Percentiles rank a stretch among this genome's conserved stretches.
Conservation (phyloP, 2,888 invertebrate species). For the Digitonthophagus gazella region DNA sequence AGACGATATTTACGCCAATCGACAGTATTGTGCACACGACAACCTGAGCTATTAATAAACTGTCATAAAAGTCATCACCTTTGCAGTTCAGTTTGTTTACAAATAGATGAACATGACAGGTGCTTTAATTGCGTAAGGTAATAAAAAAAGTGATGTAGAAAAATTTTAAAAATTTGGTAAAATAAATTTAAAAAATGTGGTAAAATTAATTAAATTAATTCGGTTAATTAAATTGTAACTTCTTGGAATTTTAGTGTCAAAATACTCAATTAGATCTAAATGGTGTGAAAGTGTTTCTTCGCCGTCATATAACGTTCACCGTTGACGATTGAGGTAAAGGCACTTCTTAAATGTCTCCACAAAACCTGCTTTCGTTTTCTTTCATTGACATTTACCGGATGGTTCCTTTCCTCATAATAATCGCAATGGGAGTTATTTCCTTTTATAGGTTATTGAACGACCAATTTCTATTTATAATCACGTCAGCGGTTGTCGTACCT, state of each 20-base stretch:
- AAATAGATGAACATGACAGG: neutral
- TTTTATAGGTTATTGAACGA: neutral
- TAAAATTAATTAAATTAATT: no score
- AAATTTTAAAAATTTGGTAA: no score
- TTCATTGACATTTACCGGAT: neutral
- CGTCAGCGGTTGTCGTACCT: neutral
- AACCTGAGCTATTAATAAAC: slow-evolving; percentile 8
- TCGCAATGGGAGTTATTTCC: neutral
- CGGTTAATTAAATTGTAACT: neutral
- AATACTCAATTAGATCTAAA: no score
- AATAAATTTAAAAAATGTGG: no score
- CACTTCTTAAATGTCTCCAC: neutral
- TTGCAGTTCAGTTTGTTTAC: neutral
- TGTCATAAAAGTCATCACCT: neutral
- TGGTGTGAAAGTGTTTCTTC: neutral
- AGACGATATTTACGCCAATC: slow-evolving; percentile 10
- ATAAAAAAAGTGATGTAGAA: no score
- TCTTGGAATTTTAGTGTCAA: neutral
- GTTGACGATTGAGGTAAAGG: neutral
- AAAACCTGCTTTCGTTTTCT: neutral
- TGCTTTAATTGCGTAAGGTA: no score
- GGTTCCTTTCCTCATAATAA: neutral
- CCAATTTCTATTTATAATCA: neutral
- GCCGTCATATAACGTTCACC: neutral
- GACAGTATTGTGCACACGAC: slow-evolving; percentile 8